Evolutionary conservation across 2,797 vertebrate genomes (phyloP).

Genomic region (Manis javanica): DNA sequence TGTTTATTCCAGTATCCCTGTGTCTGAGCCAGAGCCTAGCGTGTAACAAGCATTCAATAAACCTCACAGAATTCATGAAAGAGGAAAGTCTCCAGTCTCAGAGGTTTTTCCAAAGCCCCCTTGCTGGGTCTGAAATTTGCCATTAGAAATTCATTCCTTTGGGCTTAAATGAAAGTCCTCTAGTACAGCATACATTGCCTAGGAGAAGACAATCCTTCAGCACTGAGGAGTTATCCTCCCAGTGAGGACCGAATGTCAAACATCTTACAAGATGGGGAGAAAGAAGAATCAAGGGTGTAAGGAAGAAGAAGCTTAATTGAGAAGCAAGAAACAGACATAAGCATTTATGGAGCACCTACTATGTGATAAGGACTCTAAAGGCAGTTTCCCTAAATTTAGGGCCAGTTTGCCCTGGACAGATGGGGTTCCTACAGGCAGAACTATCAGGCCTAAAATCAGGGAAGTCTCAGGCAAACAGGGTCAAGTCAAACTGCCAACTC

Average conservation of each 20-base stretch:
- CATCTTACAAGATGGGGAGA: neutral
- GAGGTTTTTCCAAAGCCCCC: neutral
- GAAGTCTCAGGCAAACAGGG: neutral
- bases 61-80: neutral
- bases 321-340: neutral
- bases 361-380: neutral
- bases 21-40: neutral
- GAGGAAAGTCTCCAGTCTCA: neutral
- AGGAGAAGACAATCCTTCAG: neutral
- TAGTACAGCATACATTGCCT: neutral
- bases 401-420: neutral
- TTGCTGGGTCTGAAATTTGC: neutral
- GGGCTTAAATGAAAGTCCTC: neutral
- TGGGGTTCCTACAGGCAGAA: neutral
- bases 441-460: neutral
- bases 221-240: neutral
- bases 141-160: neutral
- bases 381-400: neutral
- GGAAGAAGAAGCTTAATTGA: neutral
- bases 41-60: neutral
- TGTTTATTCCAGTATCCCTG: neutral
- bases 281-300: neutral
- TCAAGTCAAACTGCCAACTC: fast-evolving
- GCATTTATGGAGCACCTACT: neutral
- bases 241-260: neutral